Conservation (phyloP, 2,797 vertebrate genomes). For the Bradypus variegatus region DNA sequence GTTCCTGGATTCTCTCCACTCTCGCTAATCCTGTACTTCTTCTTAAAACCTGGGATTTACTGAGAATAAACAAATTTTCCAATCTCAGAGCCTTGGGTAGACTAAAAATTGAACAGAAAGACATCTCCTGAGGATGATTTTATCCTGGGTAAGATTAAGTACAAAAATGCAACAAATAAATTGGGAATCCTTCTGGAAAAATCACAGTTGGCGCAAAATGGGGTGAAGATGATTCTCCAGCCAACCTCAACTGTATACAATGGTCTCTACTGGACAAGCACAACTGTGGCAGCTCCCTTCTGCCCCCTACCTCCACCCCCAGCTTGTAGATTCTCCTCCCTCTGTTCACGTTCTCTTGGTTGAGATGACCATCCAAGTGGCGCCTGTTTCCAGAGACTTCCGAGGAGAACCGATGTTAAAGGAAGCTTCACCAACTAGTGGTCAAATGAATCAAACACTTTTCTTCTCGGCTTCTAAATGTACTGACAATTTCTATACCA, state of each 20-base stretch:
- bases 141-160: background rate
- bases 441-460: background rate
- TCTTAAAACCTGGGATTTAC: background rate
- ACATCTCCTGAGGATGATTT: background rate
- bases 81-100: background rate
- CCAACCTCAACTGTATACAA: background rate
- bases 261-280: background rate
- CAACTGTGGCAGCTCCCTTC: background rate
- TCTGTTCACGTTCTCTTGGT: background rate
- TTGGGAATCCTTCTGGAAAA: background rate
- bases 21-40: conserved; percentile 36
- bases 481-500: background rate
- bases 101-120: background rate
- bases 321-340: background rate
- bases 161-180: background rate
- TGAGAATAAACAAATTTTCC: conserved; percentile 43
- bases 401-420: background rate
- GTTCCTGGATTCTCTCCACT: conserved; percentile 25
- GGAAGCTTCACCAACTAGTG: background rate
- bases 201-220: background rate
- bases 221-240: background rate
- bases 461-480: background rate
- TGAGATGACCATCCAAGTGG: background rate
- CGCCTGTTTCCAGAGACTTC: background rate
- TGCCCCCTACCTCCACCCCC: no score